These are phyloP conservation scores for Pangasius krempfi DNA, from an alignment of 2,797 vertebrate genomes.

Conservation along the genomic window DNA sequence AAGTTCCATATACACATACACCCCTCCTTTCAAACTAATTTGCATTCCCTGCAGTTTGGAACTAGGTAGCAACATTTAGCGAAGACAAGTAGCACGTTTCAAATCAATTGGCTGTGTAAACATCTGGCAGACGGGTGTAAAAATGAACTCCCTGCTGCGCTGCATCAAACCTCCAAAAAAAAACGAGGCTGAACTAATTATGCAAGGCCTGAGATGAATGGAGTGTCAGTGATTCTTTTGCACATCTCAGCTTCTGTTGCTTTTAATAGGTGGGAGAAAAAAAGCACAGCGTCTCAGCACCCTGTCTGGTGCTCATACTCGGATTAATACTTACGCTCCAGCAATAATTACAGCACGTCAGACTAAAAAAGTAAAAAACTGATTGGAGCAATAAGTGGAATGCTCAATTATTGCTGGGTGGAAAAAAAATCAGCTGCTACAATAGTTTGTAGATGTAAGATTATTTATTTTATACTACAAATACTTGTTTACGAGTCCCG, in stretches of 20 bases:
- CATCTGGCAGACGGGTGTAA: slow-evolving; percentile 42
- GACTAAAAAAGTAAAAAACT: background rate
- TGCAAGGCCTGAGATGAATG: slow-evolving; percentile 39
- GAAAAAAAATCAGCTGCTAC: background rate
- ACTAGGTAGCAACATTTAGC: slow-evolving; percentile 30
- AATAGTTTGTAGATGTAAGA: background rate
- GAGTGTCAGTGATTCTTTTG: slow-evolving; percentile 32
- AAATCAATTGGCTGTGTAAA: slow-evolving; percentile 39
- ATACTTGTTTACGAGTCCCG: background rate
- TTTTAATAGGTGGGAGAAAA: slow-evolving; percentile 12
- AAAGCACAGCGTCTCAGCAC: background rate
- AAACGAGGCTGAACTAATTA: slow-evolving; percentile 48
- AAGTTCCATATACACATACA: background rate
- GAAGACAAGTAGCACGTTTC: slow-evolving; percentile 14
- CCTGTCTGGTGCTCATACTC: slow-evolving; percentile 1
- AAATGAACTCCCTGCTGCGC: slow-evolving; percentile 42
- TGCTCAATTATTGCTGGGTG: background rate
- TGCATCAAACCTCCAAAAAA: slow-evolving; percentile 33
- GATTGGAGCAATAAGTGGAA: slow-evolving; percentile 10
- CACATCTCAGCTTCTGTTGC: slow-evolving; percentile 20
- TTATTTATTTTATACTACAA: background rate
- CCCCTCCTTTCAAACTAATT: background rate
- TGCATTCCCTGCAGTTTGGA: background rate
- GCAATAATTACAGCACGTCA: slow-evolving; percentile 19
- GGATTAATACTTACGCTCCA: background rate